Evolutionary conservation across 2,888 invertebrate genomes (phyloP).

Genomic region (Diachrysia chrysitis): DNA sequence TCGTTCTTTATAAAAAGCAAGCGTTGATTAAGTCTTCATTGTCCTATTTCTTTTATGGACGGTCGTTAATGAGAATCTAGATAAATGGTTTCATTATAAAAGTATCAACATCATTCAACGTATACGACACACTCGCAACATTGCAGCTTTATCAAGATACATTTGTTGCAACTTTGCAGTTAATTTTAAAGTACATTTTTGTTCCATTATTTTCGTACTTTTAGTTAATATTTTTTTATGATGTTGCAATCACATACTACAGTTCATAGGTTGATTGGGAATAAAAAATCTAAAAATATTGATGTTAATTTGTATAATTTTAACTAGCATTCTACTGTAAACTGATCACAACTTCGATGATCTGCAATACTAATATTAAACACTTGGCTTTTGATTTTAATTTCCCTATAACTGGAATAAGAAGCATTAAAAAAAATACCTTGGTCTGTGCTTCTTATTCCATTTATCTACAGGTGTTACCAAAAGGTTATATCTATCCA

Average conservation of each 20-base stretch:
- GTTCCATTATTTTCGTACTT: neutral
- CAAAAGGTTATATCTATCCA: too few relatives aligned
- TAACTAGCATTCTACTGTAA: neutral
- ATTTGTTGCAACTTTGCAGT: neutral
- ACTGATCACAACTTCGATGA: neutral
- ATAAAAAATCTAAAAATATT: neutral
- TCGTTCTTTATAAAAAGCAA: neutral
- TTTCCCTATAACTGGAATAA: too few relatives aligned
- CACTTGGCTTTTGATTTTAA: too few relatives aligned
- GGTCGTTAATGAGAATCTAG: neutral
- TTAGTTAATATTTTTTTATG: neutral
- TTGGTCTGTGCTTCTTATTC: too few relatives aligned
- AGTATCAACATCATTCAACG: slow-evolving; percentile 2
- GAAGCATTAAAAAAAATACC: too few relatives aligned
- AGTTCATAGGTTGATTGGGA: neutral
- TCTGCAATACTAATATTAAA: neutral
- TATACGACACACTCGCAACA: slow-evolving; percentile 5
- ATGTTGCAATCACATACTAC: neutral
- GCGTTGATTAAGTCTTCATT: neutral
- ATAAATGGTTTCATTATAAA: slow-evolving; percentile 9
- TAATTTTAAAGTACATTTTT: neutral
- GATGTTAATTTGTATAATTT: neutral
- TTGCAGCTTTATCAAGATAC: neutral
- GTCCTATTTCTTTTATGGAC: neutral
- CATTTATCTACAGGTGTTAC: too few relatives aligned